phyloP scores from a whole-genome alignment of 2,888 invertebrate genomes.

The Caenorhabditis virilis region DNA sequence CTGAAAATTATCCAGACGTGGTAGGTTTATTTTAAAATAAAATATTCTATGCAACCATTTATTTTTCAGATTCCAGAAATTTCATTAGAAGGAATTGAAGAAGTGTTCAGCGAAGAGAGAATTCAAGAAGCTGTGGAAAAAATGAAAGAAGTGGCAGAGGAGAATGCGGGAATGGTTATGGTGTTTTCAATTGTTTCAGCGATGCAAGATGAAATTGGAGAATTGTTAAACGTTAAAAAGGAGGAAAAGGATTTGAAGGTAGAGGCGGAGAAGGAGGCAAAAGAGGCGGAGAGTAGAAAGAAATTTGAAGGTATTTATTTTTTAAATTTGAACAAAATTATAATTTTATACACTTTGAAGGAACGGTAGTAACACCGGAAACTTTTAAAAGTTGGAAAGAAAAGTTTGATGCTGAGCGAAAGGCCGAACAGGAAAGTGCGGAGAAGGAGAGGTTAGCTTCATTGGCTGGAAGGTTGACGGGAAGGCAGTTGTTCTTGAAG shows the following conservation, averaged over 20 bases:
- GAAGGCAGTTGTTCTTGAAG: slow-evolving; percentile 87
- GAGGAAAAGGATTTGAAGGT: slow-evolving; percentile 39
- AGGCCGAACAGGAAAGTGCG: slow-evolving; percentile 48
- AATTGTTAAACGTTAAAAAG: slow-evolving; percentile 39
- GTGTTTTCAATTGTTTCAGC: slow-evolving; percentile 91
- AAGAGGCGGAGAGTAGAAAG: slow-evolving; percentile 74
- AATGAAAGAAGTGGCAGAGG: slow-evolving; percentile 74
- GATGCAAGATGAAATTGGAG: slow-evolving; percentile 71
- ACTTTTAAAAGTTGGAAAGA: slow-evolving; percentile 92
- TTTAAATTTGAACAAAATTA: neutral
- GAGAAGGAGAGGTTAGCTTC: slow-evolving; percentile 55
- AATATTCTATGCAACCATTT: slow-evolving; percentile 1
- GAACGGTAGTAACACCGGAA: slow-evolving; percentile 91
- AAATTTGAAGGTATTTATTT: slow-evolving; percentile 78
- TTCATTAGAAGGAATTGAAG: slow-evolving; percentile 50
- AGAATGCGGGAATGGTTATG: slow-evolving; percentile 96
- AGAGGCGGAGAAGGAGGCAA: slow-evolving; percentile 46
- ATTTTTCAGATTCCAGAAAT: slow-evolving; percentile 45
- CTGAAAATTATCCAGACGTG: slow-evolving; percentile 62
- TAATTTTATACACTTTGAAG: slow-evolving; percentile 72
- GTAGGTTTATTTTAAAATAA: slow-evolving; percentile 9
- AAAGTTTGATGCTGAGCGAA: slow-evolving; percentile 86
- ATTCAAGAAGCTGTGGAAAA: slow-evolving; percentile 37
- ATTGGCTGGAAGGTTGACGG: slow-evolving; percentile 70
- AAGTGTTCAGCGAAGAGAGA: slow-evolving; percentile 45